These are phyloP conservation scores for Ranitomeya variabilis DNA, from an alignment of 2,113 vertebrate species.

Conservation along the genomic window DNA sequence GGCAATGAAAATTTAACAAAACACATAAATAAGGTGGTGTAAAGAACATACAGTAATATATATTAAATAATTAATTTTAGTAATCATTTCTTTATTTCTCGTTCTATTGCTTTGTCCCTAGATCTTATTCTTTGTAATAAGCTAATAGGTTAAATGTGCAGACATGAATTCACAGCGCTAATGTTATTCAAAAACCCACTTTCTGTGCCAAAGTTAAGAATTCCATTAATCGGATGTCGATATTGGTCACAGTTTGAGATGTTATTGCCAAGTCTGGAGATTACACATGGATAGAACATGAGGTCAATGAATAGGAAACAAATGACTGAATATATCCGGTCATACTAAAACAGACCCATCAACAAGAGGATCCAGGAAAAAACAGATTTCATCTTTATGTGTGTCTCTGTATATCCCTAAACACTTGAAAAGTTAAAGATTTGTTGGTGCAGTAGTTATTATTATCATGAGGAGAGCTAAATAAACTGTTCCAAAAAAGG, in stretches of 20 bases:
- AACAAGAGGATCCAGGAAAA: background rate
- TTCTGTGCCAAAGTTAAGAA: background rate
- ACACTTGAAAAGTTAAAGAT: too few relatives aligned
- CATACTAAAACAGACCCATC: background rate
- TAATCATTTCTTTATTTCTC: background rate
- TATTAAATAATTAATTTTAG: background rate
- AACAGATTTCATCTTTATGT: background rate
- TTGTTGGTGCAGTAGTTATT: too few relatives aligned
- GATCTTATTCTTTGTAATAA: background rate
- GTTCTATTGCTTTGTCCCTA: too few relatives aligned
- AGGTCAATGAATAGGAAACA: slow-evolving; percentile 11
- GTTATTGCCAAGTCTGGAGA: slow-evolving; percentile 16
- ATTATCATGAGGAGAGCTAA: too few relatives aligned
- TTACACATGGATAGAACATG: background rate
- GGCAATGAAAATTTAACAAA: background rate
- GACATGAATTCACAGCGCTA: background rate
- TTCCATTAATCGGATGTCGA: background rate
- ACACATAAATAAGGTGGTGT: background rate
- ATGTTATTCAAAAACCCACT: background rate
- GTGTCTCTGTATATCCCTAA: background rate
- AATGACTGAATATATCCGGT: slow-evolving; percentile 3
- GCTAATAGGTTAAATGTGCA: background rate
- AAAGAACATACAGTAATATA: background rate
- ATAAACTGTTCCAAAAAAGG: too few relatives aligned
- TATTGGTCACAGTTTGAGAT: background rate